Conservation (phyloP, 2,888 invertebrate genomes). For the Lasioglossum zephyrum region DNA sequence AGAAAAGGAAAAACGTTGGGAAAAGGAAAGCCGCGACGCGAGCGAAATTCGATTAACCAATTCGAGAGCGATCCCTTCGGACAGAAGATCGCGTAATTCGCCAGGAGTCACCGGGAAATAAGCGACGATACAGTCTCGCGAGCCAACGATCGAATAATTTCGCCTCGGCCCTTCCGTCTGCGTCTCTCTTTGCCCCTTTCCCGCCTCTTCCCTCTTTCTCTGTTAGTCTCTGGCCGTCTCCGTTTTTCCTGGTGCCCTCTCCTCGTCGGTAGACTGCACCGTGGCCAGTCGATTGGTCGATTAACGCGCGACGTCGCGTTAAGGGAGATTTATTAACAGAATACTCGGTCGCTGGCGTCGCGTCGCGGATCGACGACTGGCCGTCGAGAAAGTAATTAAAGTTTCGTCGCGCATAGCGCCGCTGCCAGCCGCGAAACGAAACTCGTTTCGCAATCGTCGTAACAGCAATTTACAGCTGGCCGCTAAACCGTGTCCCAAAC, state of each 20-base stretch:
- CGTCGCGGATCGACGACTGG: slow-evolving; percentile 15
- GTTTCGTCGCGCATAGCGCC: slow-evolving; percentile 27
- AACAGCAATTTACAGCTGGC: slow-evolving; percentile 33
- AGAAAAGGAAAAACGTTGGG: neutral
- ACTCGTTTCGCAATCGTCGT: slow-evolving; percentile 31
- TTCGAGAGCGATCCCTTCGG: slow-evolving; percentile 14
- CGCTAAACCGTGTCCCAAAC: slow-evolving; percentile 29
- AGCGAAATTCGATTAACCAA: slow-evolving; percentile 8
- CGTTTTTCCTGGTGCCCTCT: neutral
- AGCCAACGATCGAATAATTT: slow-evolving; percentile 7
- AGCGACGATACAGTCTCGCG: neutral
- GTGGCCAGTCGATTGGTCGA: neutral
- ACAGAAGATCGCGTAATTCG: slow-evolving; percentile 17
- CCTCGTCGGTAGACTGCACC: neutral
- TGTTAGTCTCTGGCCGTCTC: neutral
- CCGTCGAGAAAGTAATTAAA: slow-evolving; percentile 49
- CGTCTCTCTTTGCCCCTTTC: neutral
- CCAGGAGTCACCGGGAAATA: neutral
- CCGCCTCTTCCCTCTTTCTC: neutral
- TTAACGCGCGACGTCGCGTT: slow-evolving; percentile 12
- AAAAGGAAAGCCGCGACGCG: neutral
- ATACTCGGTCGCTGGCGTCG: slow-evolving; percentile 24
- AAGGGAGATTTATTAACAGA: slow-evolving; percentile 32
- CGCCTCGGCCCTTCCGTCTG: neutral
- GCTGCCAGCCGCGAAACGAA: slow-evolving; percentile 20